phyloP scores from a whole-genome alignment of 2,113 vertebrate genomes.

The Perca schrenkii region DNA sequence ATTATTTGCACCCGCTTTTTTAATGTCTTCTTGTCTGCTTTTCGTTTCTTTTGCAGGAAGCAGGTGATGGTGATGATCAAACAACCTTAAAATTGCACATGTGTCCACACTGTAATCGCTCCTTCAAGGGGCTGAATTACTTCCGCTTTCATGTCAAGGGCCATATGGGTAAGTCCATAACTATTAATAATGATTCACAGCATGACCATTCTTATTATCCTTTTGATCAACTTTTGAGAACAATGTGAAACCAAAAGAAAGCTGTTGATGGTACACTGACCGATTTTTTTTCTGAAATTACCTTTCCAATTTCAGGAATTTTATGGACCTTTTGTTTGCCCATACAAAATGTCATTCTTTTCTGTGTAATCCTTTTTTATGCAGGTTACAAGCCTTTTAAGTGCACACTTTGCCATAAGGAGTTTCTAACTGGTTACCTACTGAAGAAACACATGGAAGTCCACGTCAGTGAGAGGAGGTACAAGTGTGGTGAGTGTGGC shows the following conservation, averaged over 20 bases:
- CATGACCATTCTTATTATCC: neutral
- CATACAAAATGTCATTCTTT: neutral
- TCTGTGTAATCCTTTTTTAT: neutral
- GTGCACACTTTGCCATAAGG: constrained; percentile 92
- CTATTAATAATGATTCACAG: neutral
- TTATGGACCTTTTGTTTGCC: neutral
- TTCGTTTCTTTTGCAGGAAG: constrained; percentile 69
- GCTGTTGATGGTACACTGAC: neutral
- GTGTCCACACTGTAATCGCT: constrained; percentile 92
- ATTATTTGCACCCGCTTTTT: neutral
- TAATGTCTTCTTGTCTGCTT: neutral
- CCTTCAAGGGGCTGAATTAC: constrained; percentile 88
- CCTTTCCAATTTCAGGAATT: neutral
- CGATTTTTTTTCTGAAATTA: neutral
- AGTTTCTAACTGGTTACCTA: constrained; percentile 95
- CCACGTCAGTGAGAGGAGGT: constrained; percentile 92
- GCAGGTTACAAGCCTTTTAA: constrained; percentile 92
- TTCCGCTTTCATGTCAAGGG: constrained; percentile 91
- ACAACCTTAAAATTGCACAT: constrained; percentile 75
- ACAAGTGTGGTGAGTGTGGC: constrained; percentile 96
- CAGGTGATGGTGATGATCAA: constrained; percentile 56
- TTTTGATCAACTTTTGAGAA: neutral
- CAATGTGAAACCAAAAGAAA: neutral
- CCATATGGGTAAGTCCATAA: constrained; percentile 88
- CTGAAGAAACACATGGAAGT: constrained; percentile 97